Evolutionary conservation across 2,113 vertebrate species (phyloP), one percentile per base, ranked within the genome.

Genomic region (Phrynosoma platyrhinos): DNA sequence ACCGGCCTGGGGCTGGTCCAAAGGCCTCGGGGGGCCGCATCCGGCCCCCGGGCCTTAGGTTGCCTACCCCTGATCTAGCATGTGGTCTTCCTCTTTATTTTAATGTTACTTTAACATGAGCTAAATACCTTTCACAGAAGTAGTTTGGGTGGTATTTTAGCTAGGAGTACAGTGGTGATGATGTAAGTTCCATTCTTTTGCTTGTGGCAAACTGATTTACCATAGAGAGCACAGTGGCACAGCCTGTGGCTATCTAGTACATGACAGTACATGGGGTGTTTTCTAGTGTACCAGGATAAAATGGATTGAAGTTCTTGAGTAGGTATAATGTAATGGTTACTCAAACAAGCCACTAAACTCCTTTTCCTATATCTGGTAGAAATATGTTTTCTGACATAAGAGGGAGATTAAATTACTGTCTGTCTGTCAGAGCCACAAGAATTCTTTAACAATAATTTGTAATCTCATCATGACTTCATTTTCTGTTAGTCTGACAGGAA

Each of bases 31-130:
- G n/a, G n/a, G n/a, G n/a, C n/a, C n/a, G n/a, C n/a, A n/a, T n/a
- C n/a, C n/a, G n/a, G n/a, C n/a, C n/a, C n/a, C n/a, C n/a, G n/a
- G n/a, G n/a, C n/a, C n/a, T n/a, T n/a, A n/a, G n/a, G n/a, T n/a
- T n/a, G n/a, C n/a, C n/a, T n/a, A n/a, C n/a, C n/a, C n/a, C n/a
- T n/a, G n/a, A 47, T 47, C 47, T 47, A 47, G 47, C 47, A 47
- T 7, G 7, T 47, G 47, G 47, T 47, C 47, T 47, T 47, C 47
- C 47, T 47, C 7, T 47, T 47, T 47, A n/a, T 83, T 16, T 76
- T 3, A 81, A 32, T 32, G 32, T 27, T 87, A 32, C 52, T 93
- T 91, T 93, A 92, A 93, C 90, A 82, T 83, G 80, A 55, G 36
- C 23, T 66, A 77, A 53, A 53, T 64, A 42, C 36, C 9, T 25